Evolutionary conservation across 2,888 invertebrate genomes (phyloP).

Genomic region (Argynnis bischoffii): DNA sequence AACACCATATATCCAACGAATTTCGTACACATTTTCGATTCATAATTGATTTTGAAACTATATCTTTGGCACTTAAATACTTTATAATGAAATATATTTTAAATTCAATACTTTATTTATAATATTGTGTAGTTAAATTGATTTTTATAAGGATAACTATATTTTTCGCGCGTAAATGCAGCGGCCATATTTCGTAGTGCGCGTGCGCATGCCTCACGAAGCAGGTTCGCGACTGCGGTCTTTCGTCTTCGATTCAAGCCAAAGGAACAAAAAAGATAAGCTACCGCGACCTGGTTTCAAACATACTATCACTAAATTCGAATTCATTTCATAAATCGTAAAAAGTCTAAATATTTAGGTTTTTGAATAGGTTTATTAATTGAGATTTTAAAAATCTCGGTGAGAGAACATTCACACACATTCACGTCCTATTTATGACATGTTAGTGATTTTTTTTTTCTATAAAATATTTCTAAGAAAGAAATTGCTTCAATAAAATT

Average conservation of each 20-base stretch:
- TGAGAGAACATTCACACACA: no score
- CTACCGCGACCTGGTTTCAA: slow-evolving; percentile 29
- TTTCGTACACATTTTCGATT: slow-evolving; percentile 67
- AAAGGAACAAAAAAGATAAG: slow-evolving; percentile 34
- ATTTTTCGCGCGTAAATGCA: slow-evolving; percentile 60
- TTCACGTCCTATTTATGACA: no score
- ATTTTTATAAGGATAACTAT: neutral
- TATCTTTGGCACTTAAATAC: slow-evolving; percentile 49
- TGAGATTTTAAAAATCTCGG: neutral
- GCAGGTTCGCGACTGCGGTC: slow-evolving; percentile 37
- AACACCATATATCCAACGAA: slow-evolving; percentile 42
- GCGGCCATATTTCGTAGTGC: slow-evolving; percentile 56
- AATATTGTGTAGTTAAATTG: neutral
- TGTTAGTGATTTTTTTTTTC: no score
- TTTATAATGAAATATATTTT: neutral
- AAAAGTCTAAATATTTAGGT: neutral
- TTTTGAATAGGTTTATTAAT: slow-evolving; percentile 1
- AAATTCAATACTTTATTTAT: neutral
- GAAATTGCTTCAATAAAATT: no score
- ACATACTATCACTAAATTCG: slow-evolving; percentile 15
- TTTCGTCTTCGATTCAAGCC: slow-evolving; percentile 21
- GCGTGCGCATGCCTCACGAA: slow-evolving; percentile 63
- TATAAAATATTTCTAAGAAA: no score
- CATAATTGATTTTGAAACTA: slow-evolving; percentile 58
- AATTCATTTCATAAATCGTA: slow-evolving; percentile 7